Base-by-base conservation (phyloP, 2,113 vertebrate species). In the Malurus elegans region DNA sequence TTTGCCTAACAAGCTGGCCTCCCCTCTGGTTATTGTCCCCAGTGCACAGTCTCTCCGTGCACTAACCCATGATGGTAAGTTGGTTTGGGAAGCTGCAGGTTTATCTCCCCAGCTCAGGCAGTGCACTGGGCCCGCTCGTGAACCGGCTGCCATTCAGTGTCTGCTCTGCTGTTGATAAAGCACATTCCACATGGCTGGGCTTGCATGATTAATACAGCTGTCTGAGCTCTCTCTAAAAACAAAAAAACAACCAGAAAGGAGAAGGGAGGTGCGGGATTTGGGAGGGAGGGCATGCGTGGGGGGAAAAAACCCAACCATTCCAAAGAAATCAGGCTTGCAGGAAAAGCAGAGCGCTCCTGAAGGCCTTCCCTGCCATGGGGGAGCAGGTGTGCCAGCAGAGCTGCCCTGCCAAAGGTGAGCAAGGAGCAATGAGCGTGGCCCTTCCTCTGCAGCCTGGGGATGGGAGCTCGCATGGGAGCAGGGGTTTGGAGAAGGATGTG, bases 161-260 rank as follows among this genome's bases (percentile, higher is more conserved):
- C 96, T 97, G 97, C 92, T 97, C 95, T 97, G 95, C 95, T 95
- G 96, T 96, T 98, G 98, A 98, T 97, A 98, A 98, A 98, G 97
- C 93, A 92, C 96, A 97, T 96, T 97, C 96, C 97, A 98, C 98
- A 98, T 97, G 97, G 97, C 96, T 97, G 97, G 95, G 95, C 95
- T 96, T 97, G 97, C 97, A 93, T 98, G 97, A 98, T 98, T 98
- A 98, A 98, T 98, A 97, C 96, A 95, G 95, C 97, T 98, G 97
- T 97, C 97, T 95, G 54, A 97, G 97, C 88, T 92, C 90, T 66
- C 92, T 93, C 74, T 84, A 90, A 95, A 97, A 97, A 98, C 96
- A 98, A 97, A 97, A 88, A 94, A 88, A 94, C 88, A 94, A 82
- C 38, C 5, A 45, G 90, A 67, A 92, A 54, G 67, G 81, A 93